Conservation (phyloP, 1,140 invertebrate genomes). For the Cotesia vestalis region DNA sequence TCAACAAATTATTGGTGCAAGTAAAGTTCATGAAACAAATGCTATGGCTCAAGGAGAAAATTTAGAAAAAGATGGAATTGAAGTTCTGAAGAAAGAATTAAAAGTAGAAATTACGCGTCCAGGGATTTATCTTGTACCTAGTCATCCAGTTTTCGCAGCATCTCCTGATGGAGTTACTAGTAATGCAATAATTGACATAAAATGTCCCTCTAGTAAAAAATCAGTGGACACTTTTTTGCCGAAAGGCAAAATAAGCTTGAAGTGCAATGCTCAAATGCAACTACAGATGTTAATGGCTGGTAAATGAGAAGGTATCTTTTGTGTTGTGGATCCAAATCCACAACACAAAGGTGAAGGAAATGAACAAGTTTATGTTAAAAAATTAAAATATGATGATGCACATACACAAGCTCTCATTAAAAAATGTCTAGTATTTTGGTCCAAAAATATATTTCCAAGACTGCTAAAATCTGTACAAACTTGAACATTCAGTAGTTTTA, state of each 20-base stretch:
- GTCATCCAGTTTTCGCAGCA: too few relatives aligned
- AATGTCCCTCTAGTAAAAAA: too few relatives aligned
- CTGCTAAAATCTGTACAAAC: conserved; percentile 11
- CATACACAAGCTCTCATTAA: conserved; percentile 22
- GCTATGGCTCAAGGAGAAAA: conserved; percentile 50
- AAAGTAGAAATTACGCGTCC: conserved; percentile 26
- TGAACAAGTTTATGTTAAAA: conserved; percentile 35
- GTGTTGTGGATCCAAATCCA: too few relatives aligned
- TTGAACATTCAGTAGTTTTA: too few relatives aligned
- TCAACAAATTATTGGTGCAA: conserved; percentile 48
- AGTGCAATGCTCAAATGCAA: too few relatives aligned
- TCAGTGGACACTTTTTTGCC: too few relatives aligned
- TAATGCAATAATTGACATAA: too few relatives aligned
- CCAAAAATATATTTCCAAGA: conserved; percentile 31
- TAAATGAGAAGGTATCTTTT: too few relatives aligned
- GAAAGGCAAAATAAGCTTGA: too few relatives aligned
- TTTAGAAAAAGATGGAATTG: conserved; percentile 50
- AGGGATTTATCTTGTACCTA: conserved; percentile 41
- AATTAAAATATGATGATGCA: conserved; percentile 34
- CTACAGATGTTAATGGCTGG: too few relatives aligned
- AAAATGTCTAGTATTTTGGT: conserved; percentile 25
- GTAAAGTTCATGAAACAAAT: conserved; percentile 45
- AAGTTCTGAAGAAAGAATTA: conserved; percentile 32
- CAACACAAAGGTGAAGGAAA: too few relatives aligned
- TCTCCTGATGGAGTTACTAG: too few relatives aligned